phyloP scores from a whole-genome alignment of 2,113 vertebrate genomes.

The Phaethornis superciliosus region DNA sequence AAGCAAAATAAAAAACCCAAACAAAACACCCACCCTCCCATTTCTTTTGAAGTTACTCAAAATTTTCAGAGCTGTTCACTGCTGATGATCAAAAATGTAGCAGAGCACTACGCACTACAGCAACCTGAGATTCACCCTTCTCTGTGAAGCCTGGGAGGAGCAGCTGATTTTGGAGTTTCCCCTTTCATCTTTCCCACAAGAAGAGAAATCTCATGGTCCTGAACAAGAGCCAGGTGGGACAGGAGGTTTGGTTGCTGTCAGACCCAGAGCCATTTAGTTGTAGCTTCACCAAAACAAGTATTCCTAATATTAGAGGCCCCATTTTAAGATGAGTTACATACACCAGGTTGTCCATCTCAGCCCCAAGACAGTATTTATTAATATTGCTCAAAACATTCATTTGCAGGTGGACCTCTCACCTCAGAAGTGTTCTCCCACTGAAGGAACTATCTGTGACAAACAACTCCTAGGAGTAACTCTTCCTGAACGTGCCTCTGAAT shows the following conservation, averaged over 20 bases:
- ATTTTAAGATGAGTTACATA: neutral
- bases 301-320: neutral
- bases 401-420: neutral
- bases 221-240: neutral
- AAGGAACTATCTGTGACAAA: neutral
- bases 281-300: neutral
- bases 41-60: neutral
- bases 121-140: neutral
- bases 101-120: neutral
- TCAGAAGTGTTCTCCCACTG: neutral
- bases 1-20: neutral
- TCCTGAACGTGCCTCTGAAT: neutral
- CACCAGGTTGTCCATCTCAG: neutral
- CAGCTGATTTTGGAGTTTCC: neutral
- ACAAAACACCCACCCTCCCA: neutral
- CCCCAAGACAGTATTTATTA: neutral
- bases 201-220: neutral
- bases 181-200: neutral
- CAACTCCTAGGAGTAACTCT: neutral
- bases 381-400: neutral
- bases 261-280: neutral
- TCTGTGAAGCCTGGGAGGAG: neutral
- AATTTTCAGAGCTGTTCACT: neutral
- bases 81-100: neutral
- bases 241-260: neutral